Conservation (phyloP, 2,113 vertebrate species). For the Datnioides undecimradiatus region DNA sequence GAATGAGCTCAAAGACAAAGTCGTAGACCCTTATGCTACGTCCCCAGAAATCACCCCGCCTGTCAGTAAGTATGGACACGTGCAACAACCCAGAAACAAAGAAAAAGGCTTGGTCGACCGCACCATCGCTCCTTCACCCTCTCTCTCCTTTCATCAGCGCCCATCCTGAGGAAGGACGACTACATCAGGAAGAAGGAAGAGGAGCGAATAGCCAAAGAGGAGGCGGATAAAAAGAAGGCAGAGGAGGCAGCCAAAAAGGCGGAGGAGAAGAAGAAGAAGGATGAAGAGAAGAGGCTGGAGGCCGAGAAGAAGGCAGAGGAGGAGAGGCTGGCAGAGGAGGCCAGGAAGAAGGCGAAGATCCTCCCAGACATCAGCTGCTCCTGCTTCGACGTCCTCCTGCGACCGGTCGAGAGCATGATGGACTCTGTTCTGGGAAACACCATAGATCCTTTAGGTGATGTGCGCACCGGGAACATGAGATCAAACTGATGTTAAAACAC, state of each 20-base stretch:
- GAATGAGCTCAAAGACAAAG: constrained; percentile 81
- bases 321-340: constrained; percentile 72
- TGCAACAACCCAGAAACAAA: neutral
- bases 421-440: constrained; percentile 67
- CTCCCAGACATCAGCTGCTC: constrained; percentile 60
- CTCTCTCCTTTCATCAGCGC: constrained; percentile 64
- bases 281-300: constrained; percentile 76
- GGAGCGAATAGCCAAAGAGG: constrained; percentile 75
- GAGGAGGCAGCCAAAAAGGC: constrained; percentile 76
- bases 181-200: constrained; percentile 75
- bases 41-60: constrained; percentile 89
- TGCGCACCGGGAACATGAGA: neutral
- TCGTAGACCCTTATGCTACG: constrained; percentile 84
- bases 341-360: constrained; percentile 62
- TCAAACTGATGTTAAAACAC: neutral
- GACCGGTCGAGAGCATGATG: constrained; percentile 81
- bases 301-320: constrained; percentile 76
- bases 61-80: constrained; percentile 84
- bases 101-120: too few relatives aligned
- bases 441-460: constrained; percentile 85
- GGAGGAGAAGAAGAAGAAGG: constrained; percentile 80
- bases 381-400: constrained; percentile 67
- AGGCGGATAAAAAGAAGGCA: constrained; percentile 74
- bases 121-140: too few relatives aligned
- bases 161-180: constrained; percentile 76